Conservation (phyloP, 2,797 vertebrate genomes). For the Hirundo rustica region DNA sequence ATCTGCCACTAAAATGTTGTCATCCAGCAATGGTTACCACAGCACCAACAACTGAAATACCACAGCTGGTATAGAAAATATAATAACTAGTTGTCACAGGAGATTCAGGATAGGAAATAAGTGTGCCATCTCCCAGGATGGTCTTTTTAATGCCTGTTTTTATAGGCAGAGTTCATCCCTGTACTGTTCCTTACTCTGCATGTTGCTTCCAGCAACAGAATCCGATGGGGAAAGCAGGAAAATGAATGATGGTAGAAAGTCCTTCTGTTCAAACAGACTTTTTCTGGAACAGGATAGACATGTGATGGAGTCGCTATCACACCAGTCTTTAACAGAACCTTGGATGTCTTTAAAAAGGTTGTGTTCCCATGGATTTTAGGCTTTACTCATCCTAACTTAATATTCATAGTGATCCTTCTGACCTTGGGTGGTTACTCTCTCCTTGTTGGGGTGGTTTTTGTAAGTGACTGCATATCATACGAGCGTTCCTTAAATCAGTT, state of each 20-base stretch:
- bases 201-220: not conserved
- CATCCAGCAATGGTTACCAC: slow-evolving; percentile 23
- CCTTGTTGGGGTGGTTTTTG: not conserved
- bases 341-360: not conserved
- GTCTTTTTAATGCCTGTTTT: not conserved
- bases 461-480: not conserved
- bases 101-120: not conserved
- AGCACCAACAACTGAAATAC: slow-evolving; percentile 1
- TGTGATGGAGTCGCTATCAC: not conserved
- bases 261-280: not conserved
- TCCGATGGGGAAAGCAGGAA: not conserved
- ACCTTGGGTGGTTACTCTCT: not conserved
- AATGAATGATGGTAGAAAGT: not conserved
- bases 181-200: not conserved
- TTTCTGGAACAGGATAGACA: not conserved
- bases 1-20: not conserved
- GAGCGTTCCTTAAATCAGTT: not conserved
- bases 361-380: not conserved
- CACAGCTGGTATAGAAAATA: not conserved
- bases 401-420: not conserved
- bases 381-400: not conserved
- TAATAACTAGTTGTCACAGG: not conserved
- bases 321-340: not conserved
- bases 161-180: not conserved
- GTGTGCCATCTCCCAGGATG: not conserved